phyloP scores from a whole-genome alignment of 2,113 vertebrate genomes.

The Haemorhous mexicanus region DNA sequence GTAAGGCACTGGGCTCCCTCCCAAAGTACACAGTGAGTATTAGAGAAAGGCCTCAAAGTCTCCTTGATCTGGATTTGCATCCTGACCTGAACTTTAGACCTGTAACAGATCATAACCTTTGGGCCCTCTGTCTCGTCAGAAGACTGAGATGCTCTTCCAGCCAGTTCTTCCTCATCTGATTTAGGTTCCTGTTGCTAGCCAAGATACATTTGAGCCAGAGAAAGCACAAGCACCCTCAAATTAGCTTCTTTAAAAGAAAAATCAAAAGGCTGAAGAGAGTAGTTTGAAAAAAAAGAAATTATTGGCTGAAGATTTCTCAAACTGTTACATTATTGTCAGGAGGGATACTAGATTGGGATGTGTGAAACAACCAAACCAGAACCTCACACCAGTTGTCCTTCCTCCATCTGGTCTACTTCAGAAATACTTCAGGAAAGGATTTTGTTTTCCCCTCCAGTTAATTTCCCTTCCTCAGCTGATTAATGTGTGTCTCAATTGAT shows the following conservation, averaged over 20 bases:
- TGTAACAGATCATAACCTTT: not conserved
- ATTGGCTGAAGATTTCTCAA: not conserved
- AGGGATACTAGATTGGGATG: not conserved
- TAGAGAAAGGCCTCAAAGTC: not conserved
- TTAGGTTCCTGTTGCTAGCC: not conserved
- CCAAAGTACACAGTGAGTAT: not conserved
- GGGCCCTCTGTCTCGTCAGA: not conserved
- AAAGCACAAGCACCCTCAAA: not conserved
- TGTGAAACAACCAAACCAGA: not conserved
- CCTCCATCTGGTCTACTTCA: not conserved
- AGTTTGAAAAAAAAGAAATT: not conserved
- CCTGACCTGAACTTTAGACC: slow-evolving; percentile 2
- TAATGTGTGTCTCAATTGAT: not conserved
- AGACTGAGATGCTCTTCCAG: not conserved
- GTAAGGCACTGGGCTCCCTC: not conserved
- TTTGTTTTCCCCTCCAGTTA: not conserved
- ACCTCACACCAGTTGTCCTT: not conserved
- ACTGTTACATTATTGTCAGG: not conserved
- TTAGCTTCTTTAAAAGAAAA: not conserved
- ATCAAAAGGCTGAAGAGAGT: not conserved
- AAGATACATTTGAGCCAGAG: not conserved
- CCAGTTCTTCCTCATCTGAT: not conserved
- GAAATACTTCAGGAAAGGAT: not conserved
- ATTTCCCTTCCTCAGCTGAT: not conserved
- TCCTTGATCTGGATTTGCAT: not conserved